Percentiles rank a stretch among this genome's conserved stretches.
These are phyloP conservation scores for Harpegnathos saltator DNA, from an alignment of 1,140 invertebrate species.

Conservation along the genomic window DNA sequence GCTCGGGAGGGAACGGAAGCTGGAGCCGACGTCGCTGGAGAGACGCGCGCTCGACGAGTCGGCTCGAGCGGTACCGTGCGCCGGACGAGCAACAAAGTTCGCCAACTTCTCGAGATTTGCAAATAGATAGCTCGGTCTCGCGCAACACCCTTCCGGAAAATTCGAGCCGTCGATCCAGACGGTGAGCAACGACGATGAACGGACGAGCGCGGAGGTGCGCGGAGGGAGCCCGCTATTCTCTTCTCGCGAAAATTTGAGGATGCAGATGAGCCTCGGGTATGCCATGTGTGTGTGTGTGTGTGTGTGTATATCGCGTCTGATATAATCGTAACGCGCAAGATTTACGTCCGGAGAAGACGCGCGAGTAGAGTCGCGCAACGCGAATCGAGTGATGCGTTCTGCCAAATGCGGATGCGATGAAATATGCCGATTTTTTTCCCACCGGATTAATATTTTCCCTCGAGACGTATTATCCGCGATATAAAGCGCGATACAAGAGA, in stretches of 20 bases:
- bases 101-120: slow-evolving; percentile 29
- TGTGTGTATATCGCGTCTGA: background rate
- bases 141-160: background rate
- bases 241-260: slow-evolving; percentile 17
- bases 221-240: background rate
- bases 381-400: background rate
- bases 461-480: background rate
- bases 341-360: background rate
- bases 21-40: background rate
- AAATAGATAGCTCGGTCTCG: slow-evolving; percentile 22
- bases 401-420: background rate
- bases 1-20: background rate
- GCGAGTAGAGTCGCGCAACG: background rate
- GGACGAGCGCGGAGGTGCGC: no score
- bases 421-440: background rate
- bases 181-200: slow-evolving; percentile 17
- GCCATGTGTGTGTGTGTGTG: no score
- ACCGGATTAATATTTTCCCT: background rate
- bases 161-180: slow-evolving; percentile 16
- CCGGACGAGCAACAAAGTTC: slow-evolving; percentile 12
- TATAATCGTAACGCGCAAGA: background rate
- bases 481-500: background rate
- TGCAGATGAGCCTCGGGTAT: background rate
- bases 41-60: background rate
- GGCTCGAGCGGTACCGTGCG: background rate